Evolutionary conservation across 2,113 vertebrate species (phyloP).

Genomic region (Semnopithecus entellus): DNA sequence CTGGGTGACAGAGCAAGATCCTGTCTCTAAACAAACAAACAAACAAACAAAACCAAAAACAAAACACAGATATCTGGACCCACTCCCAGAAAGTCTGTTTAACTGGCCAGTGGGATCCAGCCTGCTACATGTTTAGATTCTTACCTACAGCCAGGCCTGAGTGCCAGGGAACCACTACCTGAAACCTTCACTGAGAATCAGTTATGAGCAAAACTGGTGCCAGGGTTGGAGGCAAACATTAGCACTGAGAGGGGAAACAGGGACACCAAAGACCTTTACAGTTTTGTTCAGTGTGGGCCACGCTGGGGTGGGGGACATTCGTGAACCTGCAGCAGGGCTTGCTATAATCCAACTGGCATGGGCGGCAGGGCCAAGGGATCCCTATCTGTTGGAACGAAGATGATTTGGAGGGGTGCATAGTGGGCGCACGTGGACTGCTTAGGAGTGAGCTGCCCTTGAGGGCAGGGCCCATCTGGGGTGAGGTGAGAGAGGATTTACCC

Average conservation of each 20-base stretch:
- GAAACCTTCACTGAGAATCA: background rate
- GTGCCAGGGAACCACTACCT: too few relatives aligned
- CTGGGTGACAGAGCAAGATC: too few relatives aligned
- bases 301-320: fast-evolving
- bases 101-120: background rate
- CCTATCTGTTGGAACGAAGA: too few relatives aligned
- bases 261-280: background rate
- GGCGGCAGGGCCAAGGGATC: too few relatives aligned
- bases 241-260: too few relatives aligned
- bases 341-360: background rate
- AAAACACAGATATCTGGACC: too few relatives aligned
- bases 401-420: background rate
- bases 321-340: background rate
- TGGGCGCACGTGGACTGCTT: fast-evolving
- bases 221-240: too few relatives aligned
- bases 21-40: too few relatives aligned
- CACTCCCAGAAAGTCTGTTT: background rate
- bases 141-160: fast-evolving
- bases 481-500: background rate
- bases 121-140: background rate
- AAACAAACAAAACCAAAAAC: too few relatives aligned
- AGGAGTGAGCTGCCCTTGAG: background rate
- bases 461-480: background rate
- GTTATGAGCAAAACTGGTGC: background rate
- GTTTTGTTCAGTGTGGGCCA: background rate